Evolutionary conservation across 1,140 invertebrate genomes (phyloP).

Genomic region (Brachionus plicatilis): DNA sequence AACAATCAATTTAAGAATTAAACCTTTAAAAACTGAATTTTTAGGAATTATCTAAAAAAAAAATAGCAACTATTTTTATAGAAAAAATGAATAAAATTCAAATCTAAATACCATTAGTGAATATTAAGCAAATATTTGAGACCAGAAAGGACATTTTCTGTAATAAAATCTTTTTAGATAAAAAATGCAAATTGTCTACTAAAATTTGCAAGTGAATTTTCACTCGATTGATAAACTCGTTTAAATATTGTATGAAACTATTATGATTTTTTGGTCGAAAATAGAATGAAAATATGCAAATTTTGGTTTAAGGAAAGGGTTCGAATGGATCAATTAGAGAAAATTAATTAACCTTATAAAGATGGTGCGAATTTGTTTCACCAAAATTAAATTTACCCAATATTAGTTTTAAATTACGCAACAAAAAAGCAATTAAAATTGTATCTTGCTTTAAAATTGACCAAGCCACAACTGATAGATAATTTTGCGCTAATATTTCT

Average conservation of each 20-base stretch:
- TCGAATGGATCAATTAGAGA: slow-evolving; percentile 25
- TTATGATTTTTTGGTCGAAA: not conserved
- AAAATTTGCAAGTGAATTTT: not conserved
- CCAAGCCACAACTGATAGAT: not conserved
- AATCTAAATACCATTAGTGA: not conserved
- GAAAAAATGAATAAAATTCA: not conserved
- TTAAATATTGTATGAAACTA: not conserved
- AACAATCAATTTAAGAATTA: not conserved
- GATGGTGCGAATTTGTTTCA: not conserved
- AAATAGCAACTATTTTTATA: not conserved
- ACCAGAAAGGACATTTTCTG: not conserved
- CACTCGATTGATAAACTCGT: slow-evolving; percentile 11
- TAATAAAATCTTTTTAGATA: not conserved
- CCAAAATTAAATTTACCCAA: not conserved
- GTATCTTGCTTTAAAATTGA: not conserved
- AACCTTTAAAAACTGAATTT: not conserved
- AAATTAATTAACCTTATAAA: slow-evolving; percentile 31
- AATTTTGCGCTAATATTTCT: not conserved
- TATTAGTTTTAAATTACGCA: slow-evolving; percentile 1
- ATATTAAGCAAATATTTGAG: slow-evolving; percentile 12
- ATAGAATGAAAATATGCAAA: slow-evolving; percentile 25
- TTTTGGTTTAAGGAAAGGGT: not conserved
- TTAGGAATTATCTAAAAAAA: not conserved
- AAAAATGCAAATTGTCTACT: not conserved
- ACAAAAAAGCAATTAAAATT: slow-evolving; percentile 1